Conservation (phyloP, 35 echinoderm and acorn worm genomes). For the Chiridota heheva region DNA sequence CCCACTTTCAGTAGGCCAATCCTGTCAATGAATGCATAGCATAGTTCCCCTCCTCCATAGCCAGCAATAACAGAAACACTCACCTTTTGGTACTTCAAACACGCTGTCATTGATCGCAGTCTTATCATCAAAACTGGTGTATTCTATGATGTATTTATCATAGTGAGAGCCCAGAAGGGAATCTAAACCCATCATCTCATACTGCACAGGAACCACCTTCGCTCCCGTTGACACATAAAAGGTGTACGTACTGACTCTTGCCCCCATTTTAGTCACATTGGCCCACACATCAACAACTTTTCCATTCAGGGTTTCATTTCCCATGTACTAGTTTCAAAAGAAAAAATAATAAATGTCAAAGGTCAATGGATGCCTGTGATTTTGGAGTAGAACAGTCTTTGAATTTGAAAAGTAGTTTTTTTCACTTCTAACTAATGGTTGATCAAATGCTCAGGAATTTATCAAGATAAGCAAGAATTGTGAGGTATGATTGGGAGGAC, state of each 20-base stretch:
- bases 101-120: constrained; percentile 10
- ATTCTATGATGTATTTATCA: constrained; percentile 82
- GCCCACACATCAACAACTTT: constrained; percentile 27
- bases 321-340: background rate
- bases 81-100: constrained; percentile 68
- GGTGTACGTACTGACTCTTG: constrained; percentile 62
- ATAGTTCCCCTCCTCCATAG: too few species aligned
- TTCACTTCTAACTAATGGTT: background rate
- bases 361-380: background rate
- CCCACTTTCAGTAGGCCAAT: too few species aligned
- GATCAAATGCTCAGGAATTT: background rate
- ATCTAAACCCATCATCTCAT: constrained; percentile 83
- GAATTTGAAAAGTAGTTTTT: background rate
- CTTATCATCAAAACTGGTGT: constrained; percentile 56
- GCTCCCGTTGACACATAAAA: constrained; percentile 39
- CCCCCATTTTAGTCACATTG: background rate
- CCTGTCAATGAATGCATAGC: too few species aligned
- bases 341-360: background rate
- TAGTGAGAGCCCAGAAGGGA: constrained; percentile 79
- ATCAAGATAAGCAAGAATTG: too few species aligned
- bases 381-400: too few species aligned
- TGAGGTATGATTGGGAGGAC: too few species aligned
- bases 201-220: constrained; percentile 55
- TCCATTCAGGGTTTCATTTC: background rate
- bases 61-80: too few species aligned